Percentiles rank a stretch among this genome's conserved stretches.
These are phyloP conservation scores for Puntigrus tetrazona DNA, from an alignment of 2,113 vertebrate genomes.

Conservation along the genomic window DNA sequence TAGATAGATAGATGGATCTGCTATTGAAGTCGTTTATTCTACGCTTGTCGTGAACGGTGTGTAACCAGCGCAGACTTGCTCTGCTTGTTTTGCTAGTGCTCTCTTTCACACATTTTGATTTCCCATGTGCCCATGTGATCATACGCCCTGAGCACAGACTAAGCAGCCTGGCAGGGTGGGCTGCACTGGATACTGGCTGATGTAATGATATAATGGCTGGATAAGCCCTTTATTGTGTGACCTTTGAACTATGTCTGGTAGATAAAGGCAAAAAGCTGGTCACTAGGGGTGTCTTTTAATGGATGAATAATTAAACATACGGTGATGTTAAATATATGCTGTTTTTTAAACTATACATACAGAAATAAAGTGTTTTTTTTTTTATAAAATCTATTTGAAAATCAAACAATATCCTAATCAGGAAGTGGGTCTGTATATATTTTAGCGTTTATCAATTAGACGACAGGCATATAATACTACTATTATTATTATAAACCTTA, in stretches of 20 bases:
- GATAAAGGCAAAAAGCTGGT: not conserved
- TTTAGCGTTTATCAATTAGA: too few relatives aligned
- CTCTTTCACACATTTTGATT: conserved; percentile 71
- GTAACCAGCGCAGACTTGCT: conserved; percentile 48
- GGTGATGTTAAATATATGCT: too few relatives aligned
- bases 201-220: conserved; percentile 21
- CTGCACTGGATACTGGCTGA: conserved; percentile 46
- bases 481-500: not conserved
- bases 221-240: not conserved
- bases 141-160: conserved; percentile 50
- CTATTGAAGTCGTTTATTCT: not conserved
- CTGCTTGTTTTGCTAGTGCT: conserved; percentile 52
- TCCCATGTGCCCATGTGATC: conserved; percentile 62
- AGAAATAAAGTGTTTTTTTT: too few relatives aligned
- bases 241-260: conserved; percentile 1
- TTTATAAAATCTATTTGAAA: too few relatives aligned
- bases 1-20: not conserved
- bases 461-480: not conserved
- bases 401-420: too few relatives aligned
- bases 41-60: conserved; percentile 15
- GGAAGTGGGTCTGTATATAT: too few relatives aligned
- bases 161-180: conserved; percentile 48
- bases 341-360: too few relatives aligned
- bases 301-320: not conserved
- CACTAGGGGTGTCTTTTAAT: not conserved